Percentiles rank a stretch among this genome's conserved stretches.
Conservation (phyloP, 2,797 vertebrate species). For the Atherinosoma microstoma region DNA sequence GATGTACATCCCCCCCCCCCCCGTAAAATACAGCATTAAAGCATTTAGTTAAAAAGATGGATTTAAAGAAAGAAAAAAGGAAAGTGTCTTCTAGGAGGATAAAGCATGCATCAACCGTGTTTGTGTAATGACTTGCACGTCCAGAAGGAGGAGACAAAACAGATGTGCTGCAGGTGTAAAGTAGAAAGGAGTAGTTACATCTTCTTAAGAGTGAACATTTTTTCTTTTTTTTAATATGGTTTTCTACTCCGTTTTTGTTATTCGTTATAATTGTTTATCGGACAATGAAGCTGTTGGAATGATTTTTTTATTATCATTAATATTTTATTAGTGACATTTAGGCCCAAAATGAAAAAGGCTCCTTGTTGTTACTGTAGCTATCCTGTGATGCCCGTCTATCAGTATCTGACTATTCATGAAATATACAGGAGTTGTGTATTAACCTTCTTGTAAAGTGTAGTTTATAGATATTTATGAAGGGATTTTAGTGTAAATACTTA, state of each 20-base stretch:
- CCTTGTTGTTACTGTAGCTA: not conserved
- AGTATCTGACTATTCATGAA: not conserved
- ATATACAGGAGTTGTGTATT: not conserved
- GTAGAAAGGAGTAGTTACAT: not conserved
- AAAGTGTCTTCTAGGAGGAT: too few relatives aligned
- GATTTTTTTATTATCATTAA: not conserved
- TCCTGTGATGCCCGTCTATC: not conserved
- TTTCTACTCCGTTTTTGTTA: not conserved
- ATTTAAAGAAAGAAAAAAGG: too few relatives aligned
- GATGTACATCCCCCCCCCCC: not conserved
- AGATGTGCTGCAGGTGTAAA: not conserved
- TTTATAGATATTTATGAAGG: not conserved
- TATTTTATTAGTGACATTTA: slow-evolving; percentile 5
- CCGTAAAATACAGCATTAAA: not conserved
- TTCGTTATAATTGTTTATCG: not conserved
- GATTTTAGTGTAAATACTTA: not conserved
- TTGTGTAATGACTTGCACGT: not conserved
- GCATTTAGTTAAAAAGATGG: too few relatives aligned
- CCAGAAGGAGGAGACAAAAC: slow-evolving; percentile 1
- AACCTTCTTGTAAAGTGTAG: not conserved
- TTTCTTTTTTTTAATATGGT: not conserved
- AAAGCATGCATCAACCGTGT: not conserved
- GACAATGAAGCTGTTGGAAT: not conserved
- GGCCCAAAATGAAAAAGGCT: not conserved
- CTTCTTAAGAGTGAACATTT: not conserved